Evolutionary conservation across 2,113 vertebrate genomes (phyloP).

Genomic region (Phylloscopus trochiloides): DNA sequence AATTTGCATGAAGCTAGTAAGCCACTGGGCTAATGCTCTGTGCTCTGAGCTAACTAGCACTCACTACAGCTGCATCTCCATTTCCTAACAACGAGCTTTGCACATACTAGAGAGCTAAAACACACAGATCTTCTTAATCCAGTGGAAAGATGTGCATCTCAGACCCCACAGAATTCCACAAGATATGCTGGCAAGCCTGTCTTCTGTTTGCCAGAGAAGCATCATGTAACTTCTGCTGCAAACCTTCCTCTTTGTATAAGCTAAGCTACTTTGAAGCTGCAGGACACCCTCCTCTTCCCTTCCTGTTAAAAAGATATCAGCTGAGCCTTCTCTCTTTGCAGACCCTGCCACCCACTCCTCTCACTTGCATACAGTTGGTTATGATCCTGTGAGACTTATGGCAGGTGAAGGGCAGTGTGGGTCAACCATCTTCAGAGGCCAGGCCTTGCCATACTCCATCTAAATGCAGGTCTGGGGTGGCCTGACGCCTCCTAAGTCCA

Average conservation of each 20-base stretch:
- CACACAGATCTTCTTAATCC: background rate
- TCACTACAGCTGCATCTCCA: background rate
- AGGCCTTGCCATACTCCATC: background rate
- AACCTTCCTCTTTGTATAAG: background rate
- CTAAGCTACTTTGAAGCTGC: background rate
- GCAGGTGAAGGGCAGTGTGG: background rate
- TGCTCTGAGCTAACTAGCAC: background rate
- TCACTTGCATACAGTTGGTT: background rate
- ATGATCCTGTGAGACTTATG: background rate
- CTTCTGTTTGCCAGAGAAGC: background rate
- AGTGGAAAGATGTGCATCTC: background rate
- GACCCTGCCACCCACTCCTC: background rate
- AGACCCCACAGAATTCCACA: background rate
- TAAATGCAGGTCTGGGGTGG: background rate
- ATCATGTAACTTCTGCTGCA: background rate
- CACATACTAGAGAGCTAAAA: background rate
- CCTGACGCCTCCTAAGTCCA: background rate
- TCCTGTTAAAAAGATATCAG: background rate
- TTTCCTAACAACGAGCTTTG: background rate
- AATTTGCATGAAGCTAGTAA: background rate
- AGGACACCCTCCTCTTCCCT: background rate
- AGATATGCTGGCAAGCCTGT: background rate
- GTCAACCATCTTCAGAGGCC: background rate
- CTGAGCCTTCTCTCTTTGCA: background rate
- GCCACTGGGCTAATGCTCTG: background rate